Evolutionary conservation across 2,888 invertebrate genomes (phyloP).

Genomic region (Choreutis nemorana): DNA sequence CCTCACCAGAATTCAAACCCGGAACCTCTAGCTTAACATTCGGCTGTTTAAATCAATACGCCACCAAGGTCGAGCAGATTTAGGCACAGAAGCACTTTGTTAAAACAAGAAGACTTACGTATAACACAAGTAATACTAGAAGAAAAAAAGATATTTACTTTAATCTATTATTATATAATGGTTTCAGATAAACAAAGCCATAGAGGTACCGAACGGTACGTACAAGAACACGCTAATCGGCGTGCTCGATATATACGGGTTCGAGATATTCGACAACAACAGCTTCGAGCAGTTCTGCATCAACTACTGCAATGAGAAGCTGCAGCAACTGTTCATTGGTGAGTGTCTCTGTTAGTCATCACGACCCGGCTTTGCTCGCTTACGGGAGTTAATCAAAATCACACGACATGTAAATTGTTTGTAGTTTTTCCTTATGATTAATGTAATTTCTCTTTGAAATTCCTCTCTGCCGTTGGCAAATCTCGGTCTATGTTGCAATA

Average conservation of each 20-base stretch:
- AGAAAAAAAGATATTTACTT: no score
- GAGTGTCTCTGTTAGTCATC: constrained; percentile 23
- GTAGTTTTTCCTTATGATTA: neutral
- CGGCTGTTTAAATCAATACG: no score
- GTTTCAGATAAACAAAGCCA: constrained; percentile 90
- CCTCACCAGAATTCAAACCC: no score
- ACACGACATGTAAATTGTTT: neutral
- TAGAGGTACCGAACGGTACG: constrained; percentile 74
- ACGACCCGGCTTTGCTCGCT: neutral
- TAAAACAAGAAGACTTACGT: no score
- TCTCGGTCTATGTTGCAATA: no score
- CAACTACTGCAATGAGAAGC: constrained; percentile 98
- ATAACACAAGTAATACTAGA: no score
- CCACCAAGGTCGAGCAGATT: no score
- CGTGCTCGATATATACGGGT: constrained; percentile 98
- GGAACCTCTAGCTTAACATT: no score
- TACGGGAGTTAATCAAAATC: neutral
- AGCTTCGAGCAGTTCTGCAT: constrained; percentile 99
- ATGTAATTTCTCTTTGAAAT: constrained; percentile 4
- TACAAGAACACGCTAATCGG: constrained; percentile 87
- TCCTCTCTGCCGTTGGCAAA: no score
- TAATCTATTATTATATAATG: no score
- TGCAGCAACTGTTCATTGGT: constrained; percentile 97
- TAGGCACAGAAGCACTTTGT: no score
- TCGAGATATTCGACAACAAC: constrained; percentile 97